phyloP scores from a whole-genome alignment of 2,888 invertebrate genomes.

The Melanchra persicariae region DNA sequence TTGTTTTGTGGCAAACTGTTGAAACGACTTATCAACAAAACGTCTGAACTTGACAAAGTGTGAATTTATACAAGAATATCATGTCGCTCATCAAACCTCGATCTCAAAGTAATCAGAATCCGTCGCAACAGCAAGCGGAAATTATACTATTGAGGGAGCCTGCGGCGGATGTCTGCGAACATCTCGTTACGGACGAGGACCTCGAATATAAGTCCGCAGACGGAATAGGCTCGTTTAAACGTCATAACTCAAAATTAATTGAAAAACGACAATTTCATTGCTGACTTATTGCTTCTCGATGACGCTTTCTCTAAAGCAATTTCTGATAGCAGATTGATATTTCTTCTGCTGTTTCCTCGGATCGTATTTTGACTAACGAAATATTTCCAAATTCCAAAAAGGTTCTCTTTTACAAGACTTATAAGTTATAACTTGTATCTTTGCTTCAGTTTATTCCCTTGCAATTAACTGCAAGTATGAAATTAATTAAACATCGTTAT shows the following conservation, averaged over 20 bases:
- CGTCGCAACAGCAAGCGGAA: constrained; percentile 76
- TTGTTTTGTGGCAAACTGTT: constrained; percentile 3
- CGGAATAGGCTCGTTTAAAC: constrained; percentile 51
- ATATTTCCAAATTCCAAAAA: neutral
- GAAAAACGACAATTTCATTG: constrained; percentile 56
- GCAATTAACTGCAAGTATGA: constrained; percentile 25
- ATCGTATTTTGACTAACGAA: neutral
- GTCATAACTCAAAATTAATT: constrained; percentile 59
- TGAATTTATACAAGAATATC: constrained; percentile 67
- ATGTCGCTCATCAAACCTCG: constrained; percentile 64
- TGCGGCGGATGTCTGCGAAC: constrained; percentile 77
- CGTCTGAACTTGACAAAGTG: constrained; percentile 47
- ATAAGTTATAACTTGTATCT: neutral
- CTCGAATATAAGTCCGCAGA: constrained; percentile 65
- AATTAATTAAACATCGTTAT: constrained; percentile 48
- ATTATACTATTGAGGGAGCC: constrained; percentile 80
- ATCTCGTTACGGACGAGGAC: constrained; percentile 67
- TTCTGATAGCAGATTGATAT: constrained; percentile 39
- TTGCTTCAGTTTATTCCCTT: constrained; percentile 13
- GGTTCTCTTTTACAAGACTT: neutral
- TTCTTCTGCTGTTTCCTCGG: constrained; percentile 20
- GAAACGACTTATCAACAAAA: constrained; percentile 22
- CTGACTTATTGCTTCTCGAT: constrained; percentile 61
- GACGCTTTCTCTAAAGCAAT: constrained; percentile 35
- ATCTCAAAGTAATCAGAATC: constrained; percentile 71